Percentiles rank a stretch among this genome's conserved stretches.
These are phyloP conservation scores for Acrobasis repandana DNA, from an alignment of 2,888 invertebrate species.

Conservation along the genomic window DNA sequence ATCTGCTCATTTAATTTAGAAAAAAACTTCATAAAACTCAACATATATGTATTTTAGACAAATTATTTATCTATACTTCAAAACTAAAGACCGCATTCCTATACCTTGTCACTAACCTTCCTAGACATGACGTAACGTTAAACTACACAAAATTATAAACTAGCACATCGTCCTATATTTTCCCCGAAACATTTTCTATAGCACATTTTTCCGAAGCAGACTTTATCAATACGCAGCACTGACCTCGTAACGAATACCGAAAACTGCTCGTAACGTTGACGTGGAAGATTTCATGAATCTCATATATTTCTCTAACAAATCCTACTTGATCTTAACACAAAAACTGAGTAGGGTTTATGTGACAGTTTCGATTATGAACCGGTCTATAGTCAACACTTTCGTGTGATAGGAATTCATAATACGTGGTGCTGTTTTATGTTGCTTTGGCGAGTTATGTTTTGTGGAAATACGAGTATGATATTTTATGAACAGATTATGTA, in stretches of 20 bases:
- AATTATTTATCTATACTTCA: too few species aligned
- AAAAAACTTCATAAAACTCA: too few species aligned
- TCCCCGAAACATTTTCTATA: not conserved
- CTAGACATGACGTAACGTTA: too few species aligned
- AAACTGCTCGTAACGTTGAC: slow-evolving; percentile 21
- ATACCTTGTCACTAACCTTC: too few species aligned
- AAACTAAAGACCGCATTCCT: too few species aligned
- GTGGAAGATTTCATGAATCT: slow-evolving; percentile 41
- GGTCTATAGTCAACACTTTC: slow-evolving; percentile 33
- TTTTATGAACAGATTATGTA: too few species aligned
- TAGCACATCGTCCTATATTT: not conserved
- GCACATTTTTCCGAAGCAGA: not conserved
- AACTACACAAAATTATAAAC: not conserved
- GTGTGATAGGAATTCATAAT: slow-evolving; percentile 24
- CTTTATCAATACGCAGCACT: slow-evolving; percentile 6
- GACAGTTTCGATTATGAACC: slow-evolving; percentile 50
- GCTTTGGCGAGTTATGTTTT: too few species aligned
- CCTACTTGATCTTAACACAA: slow-evolving; percentile 48
- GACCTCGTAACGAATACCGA: slow-evolving; percentile 8
- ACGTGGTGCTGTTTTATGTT: slow-evolving; percentile 3
- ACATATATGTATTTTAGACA: too few species aligned
- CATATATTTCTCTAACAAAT: slow-evolving; percentile 50
- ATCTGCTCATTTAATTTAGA: too few species aligned
- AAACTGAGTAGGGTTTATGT: slow-evolving; percentile 47
- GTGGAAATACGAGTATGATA: too few species aligned